phyloP scores from a whole-genome alignment of 2,797 vertebrate genomes.

The Poecile montanus region DNA sequence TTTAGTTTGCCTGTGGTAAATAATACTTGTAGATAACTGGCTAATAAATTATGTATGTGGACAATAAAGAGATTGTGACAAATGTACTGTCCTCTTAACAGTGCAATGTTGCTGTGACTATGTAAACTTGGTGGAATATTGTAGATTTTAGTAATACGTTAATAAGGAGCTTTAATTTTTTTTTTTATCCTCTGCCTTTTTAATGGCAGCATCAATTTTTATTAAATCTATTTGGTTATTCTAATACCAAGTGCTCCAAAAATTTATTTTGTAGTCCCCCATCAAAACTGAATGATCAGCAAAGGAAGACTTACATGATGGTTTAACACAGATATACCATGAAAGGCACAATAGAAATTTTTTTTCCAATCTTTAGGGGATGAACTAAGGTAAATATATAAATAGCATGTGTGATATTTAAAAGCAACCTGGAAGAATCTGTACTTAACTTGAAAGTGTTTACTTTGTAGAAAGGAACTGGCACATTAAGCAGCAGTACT shows the following conservation, averaged over 20 bases:
- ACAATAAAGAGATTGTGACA: slow-evolving; percentile 47
- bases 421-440: slow-evolving; percentile 1
- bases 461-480: background rate
- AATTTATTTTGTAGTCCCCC: slow-evolving; percentile 25
- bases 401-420: background rate
- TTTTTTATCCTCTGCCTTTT: slow-evolving; percentile 65
- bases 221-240: slow-evolving; percentile 60
- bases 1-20: slow-evolving; percentile 62
- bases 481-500: background rate
- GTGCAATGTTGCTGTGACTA: slow-evolving; percentile 57
- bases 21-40: slow-evolving; percentile 35
- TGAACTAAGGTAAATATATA: slow-evolving; percentile 15
- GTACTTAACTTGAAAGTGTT: slow-evolving; percentile 2
- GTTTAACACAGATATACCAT: background rate
- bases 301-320: background rate
- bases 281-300: background rate
- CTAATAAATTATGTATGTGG: background rate
- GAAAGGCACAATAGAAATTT: slow-evolving; percentile 63
- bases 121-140: slow-evolving; percentile 51
- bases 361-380: slow-evolving; percentile 9
- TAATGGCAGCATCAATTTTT: slow-evolving; percentile 67
- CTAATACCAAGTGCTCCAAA: slow-evolving; percentile 20
- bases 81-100: slow-evolving; percentile 45
- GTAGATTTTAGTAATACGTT: slow-evolving; percentile 60
- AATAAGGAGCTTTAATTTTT: slow-evolving; percentile 50